These are phyloP conservation scores for Panzeria rudis DNA, from an alignment of 2,888 invertebrate species.

Conservation along the genomic window DNA sequence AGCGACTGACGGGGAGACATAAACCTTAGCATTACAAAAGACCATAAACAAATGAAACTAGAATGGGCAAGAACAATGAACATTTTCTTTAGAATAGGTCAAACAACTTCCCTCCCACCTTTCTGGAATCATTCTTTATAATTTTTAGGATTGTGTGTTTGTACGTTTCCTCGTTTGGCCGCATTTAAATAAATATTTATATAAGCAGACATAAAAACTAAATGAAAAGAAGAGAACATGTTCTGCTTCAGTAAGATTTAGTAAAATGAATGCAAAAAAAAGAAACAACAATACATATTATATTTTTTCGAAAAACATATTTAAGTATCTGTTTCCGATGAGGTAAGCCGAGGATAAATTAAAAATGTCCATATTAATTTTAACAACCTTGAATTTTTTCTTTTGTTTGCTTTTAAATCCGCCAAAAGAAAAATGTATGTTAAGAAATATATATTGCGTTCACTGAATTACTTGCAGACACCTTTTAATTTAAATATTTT, in stretches of 20 bases:
- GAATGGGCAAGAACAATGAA: slow-evolving; percentile 22
- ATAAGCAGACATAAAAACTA: background rate
- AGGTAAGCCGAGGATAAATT: background rate
- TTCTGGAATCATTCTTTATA: background rate
- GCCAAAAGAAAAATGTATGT: background rate
- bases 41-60: slow-evolving; percentile 26
- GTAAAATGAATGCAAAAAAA: slow-evolving; percentile 12
- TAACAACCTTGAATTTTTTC: too few relatives aligned
- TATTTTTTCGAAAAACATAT: too few relatives aligned
- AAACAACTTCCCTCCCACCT: background rate
- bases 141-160: background rate
- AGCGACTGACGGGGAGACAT: slow-evolving; percentile 47
- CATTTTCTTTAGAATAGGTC: slow-evolving; percentile 30
- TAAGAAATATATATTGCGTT: too few relatives aligned
- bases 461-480: too few relatives aligned
- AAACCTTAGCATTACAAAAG: slow-evolving; percentile 33
- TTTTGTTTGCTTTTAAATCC: too few relatives aligned
- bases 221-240: slow-evolving; percentile 15
- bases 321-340: too few relatives aligned
- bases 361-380: too few relatives aligned
- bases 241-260: slow-evolving; percentile 22
- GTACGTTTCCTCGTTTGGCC: background rate
- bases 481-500: too few relatives aligned
- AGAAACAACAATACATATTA: too few relatives aligned
- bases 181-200: slow-evolving; percentile 37